Percentiles rank a stretch among this genome's conserved stretches.
Evolutionary conservation across 1,140 invertebrate species (phyloP).

Genomic region (Scaptomyza montana): DNA sequence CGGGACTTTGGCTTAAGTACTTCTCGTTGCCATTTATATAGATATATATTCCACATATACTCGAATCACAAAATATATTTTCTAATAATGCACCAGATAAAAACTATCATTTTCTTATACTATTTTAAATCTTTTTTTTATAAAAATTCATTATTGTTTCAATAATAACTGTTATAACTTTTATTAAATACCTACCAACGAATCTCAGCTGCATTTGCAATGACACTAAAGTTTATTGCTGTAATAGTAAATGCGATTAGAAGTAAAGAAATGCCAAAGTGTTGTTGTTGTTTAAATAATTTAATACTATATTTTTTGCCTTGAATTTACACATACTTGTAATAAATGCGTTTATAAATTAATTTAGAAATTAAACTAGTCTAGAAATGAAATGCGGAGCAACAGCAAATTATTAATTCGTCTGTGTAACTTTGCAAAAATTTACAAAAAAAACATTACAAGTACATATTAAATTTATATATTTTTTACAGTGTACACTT

Average conservation of each 20-base stretch:
- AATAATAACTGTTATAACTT: no score
- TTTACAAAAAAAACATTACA: constrained; percentile 66
- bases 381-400: constrained; percentile 70
- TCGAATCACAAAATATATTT: no score
- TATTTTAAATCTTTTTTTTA: no score
- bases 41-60: no score
- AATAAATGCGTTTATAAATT: constrained; percentile 72
- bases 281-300: constrained; percentile 66
- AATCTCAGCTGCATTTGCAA: constrained; percentile 26
- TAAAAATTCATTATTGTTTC: no score
- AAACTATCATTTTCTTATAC: no score
- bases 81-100: no score
- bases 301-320: constrained; percentile 77
- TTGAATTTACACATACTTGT: constrained; percentile 71
- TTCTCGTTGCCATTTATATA: no score
- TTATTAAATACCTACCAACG: no score
- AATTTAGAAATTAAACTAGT: constrained; percentile 80
- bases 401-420: constrained; percentile 48
- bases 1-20: no score
- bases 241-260: constrained; percentile 27
- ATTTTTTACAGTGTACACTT: constrained; percentile 72
- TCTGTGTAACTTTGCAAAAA: constrained; percentile 54
- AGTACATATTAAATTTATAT: constrained; percentile 21
- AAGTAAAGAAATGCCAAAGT: constrained; percentile 38
- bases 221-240: constrained; percentile 17